These are phyloP conservation scores for Portevinia maculata DNA, from an alignment of 2,888 invertebrate species.

Conservation along the genomic window DNA sequence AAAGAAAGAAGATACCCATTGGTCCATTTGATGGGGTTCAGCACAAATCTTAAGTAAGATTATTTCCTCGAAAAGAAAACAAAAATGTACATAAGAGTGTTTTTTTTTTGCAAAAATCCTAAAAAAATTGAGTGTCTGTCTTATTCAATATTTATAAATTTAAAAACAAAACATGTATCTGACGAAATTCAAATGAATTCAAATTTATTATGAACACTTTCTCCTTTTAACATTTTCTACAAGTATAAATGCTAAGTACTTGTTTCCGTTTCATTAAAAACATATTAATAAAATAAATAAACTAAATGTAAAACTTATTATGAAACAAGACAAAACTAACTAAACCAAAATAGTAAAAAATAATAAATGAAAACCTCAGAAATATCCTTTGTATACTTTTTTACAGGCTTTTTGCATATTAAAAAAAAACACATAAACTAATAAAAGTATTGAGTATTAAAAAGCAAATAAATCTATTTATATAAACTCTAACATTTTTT, in stretches of 20 bases:
- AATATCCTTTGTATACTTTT: constrained; percentile 74
- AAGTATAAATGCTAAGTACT: constrained; percentile 38
- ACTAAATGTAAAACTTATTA: constrained; percentile 37
- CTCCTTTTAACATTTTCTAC: constrained; percentile 14
- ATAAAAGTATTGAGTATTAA: constrained; percentile 52
- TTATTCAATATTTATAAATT: constrained; percentile 53
- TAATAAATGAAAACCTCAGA: constrained; percentile 57
- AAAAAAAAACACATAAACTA: constrained; percentile 26
- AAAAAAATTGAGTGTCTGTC: constrained; percentile 62
- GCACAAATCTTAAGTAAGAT: constrained; percentile 60
- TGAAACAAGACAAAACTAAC: constrained; percentile 23
- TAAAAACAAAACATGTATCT: background rate
- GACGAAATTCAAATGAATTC: constrained; percentile 2
- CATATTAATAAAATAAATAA: constrained; percentile 9
- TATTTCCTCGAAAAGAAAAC: constrained; percentile 10
- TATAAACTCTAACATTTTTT: constrained; percentile 43
- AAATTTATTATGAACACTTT: background rate
- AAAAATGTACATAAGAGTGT: constrained; percentile 37
- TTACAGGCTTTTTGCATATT: constrained; percentile 73
- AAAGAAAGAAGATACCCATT: constrained; percentile 42
- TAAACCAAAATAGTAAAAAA: constrained; percentile 18
- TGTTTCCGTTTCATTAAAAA: constrained; percentile 25
- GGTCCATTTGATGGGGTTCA: constrained; percentile 46
- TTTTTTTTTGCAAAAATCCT: constrained; percentile 19
- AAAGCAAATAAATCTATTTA: constrained; percentile 31